Conservation (phyloP, 2,888 invertebrate genomes). For the Octonoba sinensis region DNA sequence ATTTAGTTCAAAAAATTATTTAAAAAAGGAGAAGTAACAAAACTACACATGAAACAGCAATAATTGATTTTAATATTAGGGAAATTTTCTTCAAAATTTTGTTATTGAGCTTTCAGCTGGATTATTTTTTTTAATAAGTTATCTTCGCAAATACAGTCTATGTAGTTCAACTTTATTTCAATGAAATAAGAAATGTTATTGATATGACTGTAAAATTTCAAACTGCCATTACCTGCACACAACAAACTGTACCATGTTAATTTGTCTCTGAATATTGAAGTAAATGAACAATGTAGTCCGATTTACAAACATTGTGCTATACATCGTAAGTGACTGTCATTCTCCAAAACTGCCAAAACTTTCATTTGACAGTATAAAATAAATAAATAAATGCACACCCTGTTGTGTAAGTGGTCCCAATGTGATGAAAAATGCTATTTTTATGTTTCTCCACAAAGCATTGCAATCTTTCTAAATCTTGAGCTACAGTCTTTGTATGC, state of each 20-base stretch:
- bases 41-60: too few species aligned
- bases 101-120: too few species aligned
- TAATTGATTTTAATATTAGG: too few species aligned
- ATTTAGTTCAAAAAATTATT: too few species aligned
- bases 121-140: too few species aligned
- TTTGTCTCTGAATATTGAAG: slow-evolving; percentile 51
- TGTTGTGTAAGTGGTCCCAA: slow-evolving; percentile 62
- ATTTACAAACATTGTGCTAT: slow-evolving; percentile 56
- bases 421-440: slow-evolving; percentile 60
- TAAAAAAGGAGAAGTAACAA: too few species aligned
- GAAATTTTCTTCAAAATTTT: too few species aligned
- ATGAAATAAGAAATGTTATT: too few species aligned
- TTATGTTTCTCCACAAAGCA: slow-evolving; percentile 41
- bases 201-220: too few species aligned
- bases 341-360: slow-evolving; percentile 21
- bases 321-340: slow-evolving; percentile 40
- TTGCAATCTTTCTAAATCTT: slow-evolving; percentile 5
- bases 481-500: too few species aligned
- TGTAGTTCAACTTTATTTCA: too few species aligned
- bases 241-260: slow-evolving; percentile 60
- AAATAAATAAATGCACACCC: slow-evolving; percentile 52
- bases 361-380: slow-evolving; percentile 25
- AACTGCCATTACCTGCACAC: slow-evolving; percentile 27
- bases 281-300: slow-evolving; percentile 51
- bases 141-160: too few species aligned